phyloP scores from a whole-genome alignment of 1,140 invertebrate species.

The Musca vetustissima region DNA sequence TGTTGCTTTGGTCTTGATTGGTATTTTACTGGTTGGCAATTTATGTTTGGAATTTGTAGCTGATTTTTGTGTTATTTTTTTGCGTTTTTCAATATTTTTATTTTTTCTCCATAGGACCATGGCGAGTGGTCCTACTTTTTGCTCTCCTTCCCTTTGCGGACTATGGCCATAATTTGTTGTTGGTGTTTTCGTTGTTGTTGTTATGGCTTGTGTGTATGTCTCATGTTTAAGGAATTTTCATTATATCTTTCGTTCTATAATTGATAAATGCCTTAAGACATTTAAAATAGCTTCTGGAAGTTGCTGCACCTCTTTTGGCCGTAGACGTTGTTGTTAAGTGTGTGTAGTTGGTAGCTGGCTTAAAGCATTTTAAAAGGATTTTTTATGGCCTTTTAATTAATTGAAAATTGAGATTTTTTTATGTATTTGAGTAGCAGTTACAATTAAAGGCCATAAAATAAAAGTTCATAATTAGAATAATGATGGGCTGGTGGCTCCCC shows the following conservation, averaged over 20 bases:
- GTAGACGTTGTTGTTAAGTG: too few relatives aligned
- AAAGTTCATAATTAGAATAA: slow-evolving; percentile 7
- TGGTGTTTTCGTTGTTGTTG: not conserved
- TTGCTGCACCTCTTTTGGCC: not conserved
- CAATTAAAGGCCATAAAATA: slow-evolving; percentile 14
- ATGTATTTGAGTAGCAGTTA: not conserved
- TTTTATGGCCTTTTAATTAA: slow-evolving; percentile 22
- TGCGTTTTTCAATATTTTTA: too few relatives aligned
- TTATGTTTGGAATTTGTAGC: too few relatives aligned
- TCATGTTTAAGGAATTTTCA: slow-evolving; percentile 12
- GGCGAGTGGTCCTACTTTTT: not conserved
- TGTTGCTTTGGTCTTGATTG: not conserved
- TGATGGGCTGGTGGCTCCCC: too few relatives aligned
- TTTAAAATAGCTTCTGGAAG: slow-evolving; percentile 16
- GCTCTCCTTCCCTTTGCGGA: not conserved
- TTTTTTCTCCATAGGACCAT: slow-evolving; percentile 3
- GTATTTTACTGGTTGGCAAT: slow-evolving; percentile 2
- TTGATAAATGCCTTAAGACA: slow-evolving; percentile 23
- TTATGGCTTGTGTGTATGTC: not conserved
- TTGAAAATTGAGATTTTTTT: slow-evolving; percentile 20
- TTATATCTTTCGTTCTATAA: slow-evolving; percentile 10
- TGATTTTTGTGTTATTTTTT: too few relatives aligned
- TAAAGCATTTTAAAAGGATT: slow-evolving; percentile 13
- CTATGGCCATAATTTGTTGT: not conserved
- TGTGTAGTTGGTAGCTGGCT: not conserved